These are phyloP conservation scores for Sebastes ruberrimus DNA, from an alignment of 2,797 vertebrate genomes.

Conservation along the genomic window DNA sequence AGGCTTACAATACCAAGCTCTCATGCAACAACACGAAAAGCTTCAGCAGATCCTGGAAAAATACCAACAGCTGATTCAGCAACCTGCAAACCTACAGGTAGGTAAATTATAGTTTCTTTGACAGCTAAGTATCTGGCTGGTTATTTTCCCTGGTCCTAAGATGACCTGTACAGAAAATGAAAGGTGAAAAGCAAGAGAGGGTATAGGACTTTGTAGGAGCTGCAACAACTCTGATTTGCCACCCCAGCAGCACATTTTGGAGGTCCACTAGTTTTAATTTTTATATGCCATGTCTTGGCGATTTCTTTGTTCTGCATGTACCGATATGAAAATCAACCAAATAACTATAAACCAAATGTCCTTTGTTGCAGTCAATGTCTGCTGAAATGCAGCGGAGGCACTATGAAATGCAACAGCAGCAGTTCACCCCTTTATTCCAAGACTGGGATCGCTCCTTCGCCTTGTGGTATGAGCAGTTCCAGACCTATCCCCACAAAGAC, in stretches of 20 bases:
- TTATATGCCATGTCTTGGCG: background rate
- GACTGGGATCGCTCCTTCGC: conserved; percentile 92
- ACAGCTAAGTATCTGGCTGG: background rate
- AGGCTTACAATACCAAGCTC: conserved; percentile 94
- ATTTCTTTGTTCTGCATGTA: background rate
- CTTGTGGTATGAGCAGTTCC: conserved; percentile 94
- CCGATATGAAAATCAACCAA: background rate
- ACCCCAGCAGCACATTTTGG: background rate
- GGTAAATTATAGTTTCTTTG: conserved; percentile 3
- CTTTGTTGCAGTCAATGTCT: conserved; percentile 87
- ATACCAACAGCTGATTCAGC: conserved; percentile 93
- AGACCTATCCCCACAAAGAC: conserved; percentile 96
- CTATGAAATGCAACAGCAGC: conserved; percentile 92
- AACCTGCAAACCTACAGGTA: conserved; percentile 90
- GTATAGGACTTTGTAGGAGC: too few species aligned
- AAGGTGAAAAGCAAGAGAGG: background rate
- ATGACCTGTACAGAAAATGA: background rate
- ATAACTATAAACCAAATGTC: background rate
- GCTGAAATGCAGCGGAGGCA: conserved; percentile 92
- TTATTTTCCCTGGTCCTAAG: background rate
- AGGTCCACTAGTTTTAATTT: background rate
- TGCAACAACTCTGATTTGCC: too few species aligned
- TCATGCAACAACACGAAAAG: conserved; percentile 96
- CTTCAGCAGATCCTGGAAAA: conserved; percentile 93
- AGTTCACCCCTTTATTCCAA: conserved; percentile 91